Base-by-base conservation (phyloP, 2,888 invertebrate species). In the Adelognathus sp. region DNA sequence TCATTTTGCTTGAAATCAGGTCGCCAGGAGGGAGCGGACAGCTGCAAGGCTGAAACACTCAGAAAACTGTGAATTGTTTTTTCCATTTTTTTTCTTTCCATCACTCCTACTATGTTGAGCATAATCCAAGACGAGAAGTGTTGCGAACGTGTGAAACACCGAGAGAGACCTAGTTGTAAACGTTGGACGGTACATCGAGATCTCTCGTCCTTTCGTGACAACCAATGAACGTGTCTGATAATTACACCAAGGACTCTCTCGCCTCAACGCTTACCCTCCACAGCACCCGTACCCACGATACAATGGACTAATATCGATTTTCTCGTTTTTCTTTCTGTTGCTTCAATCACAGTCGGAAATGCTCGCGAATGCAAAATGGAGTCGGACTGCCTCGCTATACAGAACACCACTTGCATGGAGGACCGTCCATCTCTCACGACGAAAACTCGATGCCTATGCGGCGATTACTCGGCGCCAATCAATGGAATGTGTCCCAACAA, bases 401-500 rank as follows among this genome's bases (percentile, higher is more conserved):
- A 93, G 84, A 93, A 94, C 82, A 94, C 94, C 1, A 95, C 95
- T 16, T 96, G 95, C 82, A 94, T 95, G 9, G 91, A 94, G 69
- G 95, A 95, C 33, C 76, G 67, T 29, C 93, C 93, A 58, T 11
- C 36, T 29, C 24, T 21, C 93, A 93, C 82, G 95, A 95, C 85
- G 92, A 93, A 93, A 81, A 92, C 93, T 14, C 92, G 95, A 4
- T 96, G 96, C 83, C 93, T 95, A 0, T 96, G 96, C 79, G 95
- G 95, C 0, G 95, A 96, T 91, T 95, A 95, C 89, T 91, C 93
- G 1, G 93, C 94, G 0, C 95, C 96, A 0, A 89, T 93, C 6
- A 95, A 95, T 83, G 95, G 95, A 6, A 92, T 93, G 52, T 96
- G 96, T 85, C 93, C 93, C 52, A 93, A 94, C 64, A 93, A 93